Percentiles rank a stretch among this genome's conserved stretches.
These are phyloP conservation scores for Phyllostomus hastatus DNA, from an alignment of 2,113 vertebrate species.

Conservation along the genomic window DNA sequence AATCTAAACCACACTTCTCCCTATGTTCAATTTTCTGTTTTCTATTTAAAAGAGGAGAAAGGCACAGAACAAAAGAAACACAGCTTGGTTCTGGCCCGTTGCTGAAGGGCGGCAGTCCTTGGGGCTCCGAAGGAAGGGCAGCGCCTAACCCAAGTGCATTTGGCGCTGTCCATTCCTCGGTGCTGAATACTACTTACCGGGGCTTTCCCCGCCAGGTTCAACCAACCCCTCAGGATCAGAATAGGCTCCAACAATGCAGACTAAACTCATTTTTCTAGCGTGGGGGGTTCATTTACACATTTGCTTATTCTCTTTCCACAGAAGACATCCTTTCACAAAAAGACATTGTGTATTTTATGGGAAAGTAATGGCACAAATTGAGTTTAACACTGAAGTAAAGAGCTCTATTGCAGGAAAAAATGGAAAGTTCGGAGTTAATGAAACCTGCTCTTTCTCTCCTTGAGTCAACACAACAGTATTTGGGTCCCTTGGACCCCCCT, in stretches of 20 bases:
- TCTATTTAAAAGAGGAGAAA: not conserved
- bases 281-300: not conserved
- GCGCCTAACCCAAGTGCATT: accelerated
- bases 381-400: not conserved
- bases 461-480: not conserved
- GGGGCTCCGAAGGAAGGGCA: no score
- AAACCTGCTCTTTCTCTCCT: not conserved
- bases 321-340: not conserved
- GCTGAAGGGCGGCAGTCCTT: not conserved
- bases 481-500: not conserved
- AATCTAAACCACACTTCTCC: not conserved
- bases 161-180: conserved; percentile 66
- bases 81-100: not conserved
- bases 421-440: not conserved
- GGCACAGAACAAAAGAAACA: not conserved
- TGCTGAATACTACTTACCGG: conserved; percentile 63
- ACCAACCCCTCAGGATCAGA: not conserved
- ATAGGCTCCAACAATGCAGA: not conserved
- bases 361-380: not conserved
- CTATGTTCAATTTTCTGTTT: not conserved
- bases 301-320: not conserved
- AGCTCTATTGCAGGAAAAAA: not conserved
- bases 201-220: not conserved
- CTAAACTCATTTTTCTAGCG: not conserved
- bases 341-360: not conserved